A percentile compares a stretch with the other conserved stretches of the same genome.
Evolutionary conservation across 2,797 vertebrate species (phyloP).

Genomic region (Meriones psammophilus): DNA sequence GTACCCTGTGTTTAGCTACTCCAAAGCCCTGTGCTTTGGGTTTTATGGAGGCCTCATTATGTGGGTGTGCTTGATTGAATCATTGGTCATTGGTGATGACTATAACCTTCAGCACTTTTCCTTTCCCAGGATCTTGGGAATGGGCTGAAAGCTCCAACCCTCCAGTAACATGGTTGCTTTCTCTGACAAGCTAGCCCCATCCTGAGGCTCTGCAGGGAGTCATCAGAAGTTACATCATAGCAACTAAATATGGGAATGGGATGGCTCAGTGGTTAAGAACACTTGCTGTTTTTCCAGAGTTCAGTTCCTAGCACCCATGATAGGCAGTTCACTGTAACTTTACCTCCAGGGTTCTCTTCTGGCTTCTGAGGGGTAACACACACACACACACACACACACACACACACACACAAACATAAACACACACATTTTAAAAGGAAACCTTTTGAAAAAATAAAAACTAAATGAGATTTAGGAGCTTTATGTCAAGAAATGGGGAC

Average conservation of each 20-base stretch:
- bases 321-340: neutral
- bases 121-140: neutral
- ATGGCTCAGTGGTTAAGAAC: neutral
- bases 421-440: neutral
- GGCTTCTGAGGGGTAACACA: neutral
- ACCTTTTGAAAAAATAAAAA: neutral
- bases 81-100: neutral
- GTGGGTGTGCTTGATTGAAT: neutral
- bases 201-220: neutral
- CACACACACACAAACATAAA: neutral
- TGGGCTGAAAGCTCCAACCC: neutral
- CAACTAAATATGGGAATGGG: neutral
- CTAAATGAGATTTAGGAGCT: conserved; percentile 6
- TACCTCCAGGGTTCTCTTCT: neutral
- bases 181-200: neutral
- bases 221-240: neutral
- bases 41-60: neutral
- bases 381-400: neutral
- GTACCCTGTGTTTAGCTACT: neutral
- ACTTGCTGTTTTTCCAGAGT: neutral
- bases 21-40: neutral
- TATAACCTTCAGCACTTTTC: neutral
- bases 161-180: neutral
- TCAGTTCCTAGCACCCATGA: neutral
- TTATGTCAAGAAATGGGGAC: neutral